These are phyloP conservation scores for Spodoptera frugiperda DNA, from an alignment of 1,140 invertebrate species.

Conservation along the genomic window DNA sequence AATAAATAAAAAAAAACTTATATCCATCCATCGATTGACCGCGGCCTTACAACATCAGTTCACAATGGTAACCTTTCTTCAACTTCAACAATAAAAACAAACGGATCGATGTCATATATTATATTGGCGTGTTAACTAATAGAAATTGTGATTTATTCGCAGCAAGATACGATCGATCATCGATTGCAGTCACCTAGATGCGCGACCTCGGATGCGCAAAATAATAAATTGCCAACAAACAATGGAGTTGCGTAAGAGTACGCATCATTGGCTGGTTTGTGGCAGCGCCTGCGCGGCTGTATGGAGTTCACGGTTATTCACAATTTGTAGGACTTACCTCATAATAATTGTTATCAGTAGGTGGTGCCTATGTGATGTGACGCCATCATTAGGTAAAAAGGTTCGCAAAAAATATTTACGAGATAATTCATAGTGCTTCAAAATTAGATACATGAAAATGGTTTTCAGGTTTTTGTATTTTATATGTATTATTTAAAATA, in stretches of 20 bases:
- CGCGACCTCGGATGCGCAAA: slow-evolving; percentile 42
- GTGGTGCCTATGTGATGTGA: too few relatives aligned
- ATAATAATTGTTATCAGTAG: background rate
- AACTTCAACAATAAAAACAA: background rate
- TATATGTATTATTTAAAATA: too few relatives aligned
- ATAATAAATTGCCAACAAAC: slow-evolving; percentile 44
- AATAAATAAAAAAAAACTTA: background rate
- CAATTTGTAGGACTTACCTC: slow-evolving; percentile 15
- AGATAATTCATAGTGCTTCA: too few relatives aligned
- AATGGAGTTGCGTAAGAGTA: slow-evolving; percentile 41
- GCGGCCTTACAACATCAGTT: too few relatives aligned
- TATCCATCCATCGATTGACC: too few relatives aligned
- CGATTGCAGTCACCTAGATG: slow-evolving; percentile 26
- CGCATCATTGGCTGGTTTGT: slow-evolving; percentile 43
- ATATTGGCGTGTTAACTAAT: too few relatives aligned
- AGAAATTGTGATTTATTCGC: too few relatives aligned
- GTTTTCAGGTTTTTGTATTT: too few relatives aligned
- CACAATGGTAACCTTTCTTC: background rate
- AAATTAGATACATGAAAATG: too few relatives aligned
- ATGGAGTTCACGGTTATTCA: slow-evolving; percentile 30
- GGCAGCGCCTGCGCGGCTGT: background rate
- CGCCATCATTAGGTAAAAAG: too few relatives aligned
- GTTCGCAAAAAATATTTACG: too few relatives aligned
- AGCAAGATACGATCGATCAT: slow-evolving; percentile 2
- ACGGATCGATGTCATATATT: background rate